phyloP scores from a whole-genome alignment of 2,113 vertebrate species.

The Synchiropus splendidus region DNA sequence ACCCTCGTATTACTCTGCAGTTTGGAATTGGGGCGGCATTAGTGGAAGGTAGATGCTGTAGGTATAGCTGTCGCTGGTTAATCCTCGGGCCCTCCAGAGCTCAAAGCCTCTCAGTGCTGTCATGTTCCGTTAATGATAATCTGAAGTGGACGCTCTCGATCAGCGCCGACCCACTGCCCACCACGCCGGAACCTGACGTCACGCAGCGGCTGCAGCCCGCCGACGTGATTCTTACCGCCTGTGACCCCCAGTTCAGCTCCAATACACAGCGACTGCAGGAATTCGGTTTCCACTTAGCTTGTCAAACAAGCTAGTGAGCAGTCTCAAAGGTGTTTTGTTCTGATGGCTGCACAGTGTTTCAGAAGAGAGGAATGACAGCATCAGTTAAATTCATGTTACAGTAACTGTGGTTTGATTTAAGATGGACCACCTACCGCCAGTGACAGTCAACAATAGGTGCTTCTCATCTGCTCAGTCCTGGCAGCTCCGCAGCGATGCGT shows the following conservation, averaged over 20 bases:
- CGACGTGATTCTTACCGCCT: constrained; percentile 7
- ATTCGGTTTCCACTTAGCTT: too few species aligned
- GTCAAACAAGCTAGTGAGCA: too few species aligned
- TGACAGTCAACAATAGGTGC: too few species aligned
- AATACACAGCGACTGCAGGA: too few species aligned
- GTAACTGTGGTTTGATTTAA: too few species aligned
- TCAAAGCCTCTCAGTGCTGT: constrained; percentile 58
- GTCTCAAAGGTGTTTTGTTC: too few species aligned
- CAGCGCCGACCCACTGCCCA: constrained; percentile 50
- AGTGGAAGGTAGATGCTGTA: constrained; percentile 21
- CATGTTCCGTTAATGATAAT: constrained; percentile 56
- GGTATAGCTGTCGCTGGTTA: constrained; percentile 36
- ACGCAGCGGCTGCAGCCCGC: constrained; percentile 21
- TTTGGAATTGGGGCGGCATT: constrained; percentile 24
- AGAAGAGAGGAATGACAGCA: too few species aligned
- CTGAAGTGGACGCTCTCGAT: constrained; percentile 27
- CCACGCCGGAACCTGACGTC: constrained; percentile 26
- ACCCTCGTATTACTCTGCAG: constrained; percentile 11
- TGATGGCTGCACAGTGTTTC: too few species aligned
- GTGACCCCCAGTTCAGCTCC: constrained; percentile 8
- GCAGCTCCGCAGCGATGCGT: too few species aligned
- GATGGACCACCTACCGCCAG: too few species aligned
- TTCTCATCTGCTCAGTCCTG: too few species aligned
- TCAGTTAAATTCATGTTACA: too few species aligned
- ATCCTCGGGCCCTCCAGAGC: constrained; percentile 41